Evolutionary conservation across 92 coral and sea anemone genomes (phyloP).

Genomic region (Siderastrea radians): DNA sequence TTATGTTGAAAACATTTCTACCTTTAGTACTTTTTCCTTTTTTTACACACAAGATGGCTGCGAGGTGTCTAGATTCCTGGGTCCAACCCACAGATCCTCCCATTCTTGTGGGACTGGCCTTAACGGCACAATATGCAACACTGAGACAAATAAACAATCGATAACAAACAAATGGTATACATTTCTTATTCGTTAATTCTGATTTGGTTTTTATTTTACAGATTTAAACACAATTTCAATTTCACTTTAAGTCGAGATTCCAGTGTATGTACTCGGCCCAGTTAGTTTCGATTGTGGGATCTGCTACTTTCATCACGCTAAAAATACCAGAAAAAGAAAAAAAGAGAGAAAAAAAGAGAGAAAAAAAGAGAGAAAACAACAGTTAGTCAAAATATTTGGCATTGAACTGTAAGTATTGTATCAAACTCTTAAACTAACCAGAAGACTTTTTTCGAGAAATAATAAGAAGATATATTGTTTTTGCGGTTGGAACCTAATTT

Average conservation of each 20-base stretch:
- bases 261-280: not conserved
- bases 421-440: not conserved
- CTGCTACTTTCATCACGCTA: not conserved
- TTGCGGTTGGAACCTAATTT: too few species aligned
- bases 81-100: not conserved
- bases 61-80: too few species aligned
- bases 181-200: not conserved
- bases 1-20: not conserved
- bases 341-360: not conserved
- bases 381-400: not conserved
- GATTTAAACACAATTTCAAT: not conserved
- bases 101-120: not conserved
- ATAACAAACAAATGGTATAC: too few species aligned
- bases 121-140: not conserved
- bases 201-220: constrained; percentile 4
- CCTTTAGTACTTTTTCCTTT: not conserved
- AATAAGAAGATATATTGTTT: too few species aligned
- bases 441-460: too few species aligned
- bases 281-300: not conserved
- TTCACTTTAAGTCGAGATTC: not conserved
- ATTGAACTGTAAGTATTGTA: not conserved
- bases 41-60: not conserved
- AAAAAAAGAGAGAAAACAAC: not conserved
- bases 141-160: not conserved
- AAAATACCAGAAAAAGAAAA: not conserved